Conservation (phyloP, 1,140 invertebrate species). For the Schlechtendalia chinensis region DNA sequence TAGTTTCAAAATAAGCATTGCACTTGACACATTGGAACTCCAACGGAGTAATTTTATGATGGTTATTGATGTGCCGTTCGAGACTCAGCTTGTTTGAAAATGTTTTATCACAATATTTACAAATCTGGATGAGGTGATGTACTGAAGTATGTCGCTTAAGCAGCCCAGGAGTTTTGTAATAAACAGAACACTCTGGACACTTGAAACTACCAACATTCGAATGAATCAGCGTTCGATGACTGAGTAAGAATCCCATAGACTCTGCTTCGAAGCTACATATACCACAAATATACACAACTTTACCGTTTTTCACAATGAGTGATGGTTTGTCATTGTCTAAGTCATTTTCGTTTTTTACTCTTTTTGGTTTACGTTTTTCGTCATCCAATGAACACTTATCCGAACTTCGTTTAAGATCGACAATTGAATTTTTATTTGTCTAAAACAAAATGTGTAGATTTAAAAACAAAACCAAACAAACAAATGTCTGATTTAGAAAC, state of each 20-base stretch:
- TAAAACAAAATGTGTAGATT: background rate
- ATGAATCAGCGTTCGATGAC: slow-evolving; percentile 5
- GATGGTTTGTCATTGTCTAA: background rate
- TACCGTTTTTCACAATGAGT: slow-evolving; percentile 35
- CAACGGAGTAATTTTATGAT: slow-evolving; percentile 4
- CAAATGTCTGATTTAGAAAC: background rate
- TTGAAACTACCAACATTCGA: background rate
- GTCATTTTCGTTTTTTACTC: slow-evolving; percentile 19
- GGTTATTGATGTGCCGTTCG: slow-evolving; percentile 7
- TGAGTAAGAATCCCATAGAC: background rate
- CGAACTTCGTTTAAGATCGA: background rate
- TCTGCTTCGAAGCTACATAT: slow-evolving; percentile 25
- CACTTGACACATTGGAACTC: slow-evolving; percentile 46
- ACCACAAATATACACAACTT: slow-evolving; percentile 35
- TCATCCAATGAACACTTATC: background rate
- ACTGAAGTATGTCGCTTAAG: background rate
- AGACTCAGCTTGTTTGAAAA: slow-evolving; percentile 24
- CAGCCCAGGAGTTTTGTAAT: background rate
- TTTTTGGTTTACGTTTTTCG: slow-evolving; percentile 8
- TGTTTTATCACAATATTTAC: slow-evolving; percentile 40
- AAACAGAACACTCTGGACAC: slow-evolving; percentile 13
- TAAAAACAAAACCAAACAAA: no score
- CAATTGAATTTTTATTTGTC: background rate
- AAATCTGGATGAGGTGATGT: background rate
- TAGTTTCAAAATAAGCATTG: slow-evolving; percentile 34